phyloP scores from a whole-genome alignment of 2,113 vertebrate species.

The Serilophus lunatus region DNA sequence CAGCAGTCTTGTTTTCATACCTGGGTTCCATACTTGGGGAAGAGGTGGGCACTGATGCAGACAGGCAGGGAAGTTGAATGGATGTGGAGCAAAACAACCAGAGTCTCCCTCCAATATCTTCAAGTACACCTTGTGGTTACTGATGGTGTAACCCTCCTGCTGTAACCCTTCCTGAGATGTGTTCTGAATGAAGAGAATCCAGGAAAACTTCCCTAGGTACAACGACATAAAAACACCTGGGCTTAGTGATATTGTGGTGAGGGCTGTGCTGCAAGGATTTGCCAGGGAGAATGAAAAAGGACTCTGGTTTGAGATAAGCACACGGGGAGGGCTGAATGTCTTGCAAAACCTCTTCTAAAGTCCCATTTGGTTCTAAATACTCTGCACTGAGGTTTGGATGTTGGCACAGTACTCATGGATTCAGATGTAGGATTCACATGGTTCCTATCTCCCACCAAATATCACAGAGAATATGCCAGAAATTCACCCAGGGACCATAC shows the following conservation, averaged over 20 bases:
- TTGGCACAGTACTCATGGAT: neutral
- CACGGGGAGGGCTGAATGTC: neutral
- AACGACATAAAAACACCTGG: neutral
- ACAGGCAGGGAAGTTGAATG: neutral
- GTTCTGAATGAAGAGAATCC: neutral
- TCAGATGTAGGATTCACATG: neutral
- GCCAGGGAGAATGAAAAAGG: neutral
- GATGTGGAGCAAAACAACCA: neutral
- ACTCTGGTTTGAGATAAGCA: neutral
- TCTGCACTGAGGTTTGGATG: neutral
- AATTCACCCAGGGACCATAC: neutral
- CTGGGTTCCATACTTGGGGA: neutral
- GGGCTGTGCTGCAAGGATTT: neutral
- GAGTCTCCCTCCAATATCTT: neutral
- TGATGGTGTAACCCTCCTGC: too few relatives aligned
- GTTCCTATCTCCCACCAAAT: neutral
- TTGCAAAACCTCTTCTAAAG: neutral
- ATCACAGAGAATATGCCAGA: neutral
- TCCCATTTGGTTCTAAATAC: neutral
- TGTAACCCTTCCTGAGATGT: neutral
- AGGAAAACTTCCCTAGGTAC: neutral
- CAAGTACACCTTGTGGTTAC: neutral
- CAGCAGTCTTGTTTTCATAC: neutral
- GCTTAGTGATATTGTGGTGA: neutral
- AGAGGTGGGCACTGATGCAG: neutral